Evolutionary conservation across 1,140 invertebrate genomes (phyloP).

Genomic region (Diorhabda carinulata): DNA sequence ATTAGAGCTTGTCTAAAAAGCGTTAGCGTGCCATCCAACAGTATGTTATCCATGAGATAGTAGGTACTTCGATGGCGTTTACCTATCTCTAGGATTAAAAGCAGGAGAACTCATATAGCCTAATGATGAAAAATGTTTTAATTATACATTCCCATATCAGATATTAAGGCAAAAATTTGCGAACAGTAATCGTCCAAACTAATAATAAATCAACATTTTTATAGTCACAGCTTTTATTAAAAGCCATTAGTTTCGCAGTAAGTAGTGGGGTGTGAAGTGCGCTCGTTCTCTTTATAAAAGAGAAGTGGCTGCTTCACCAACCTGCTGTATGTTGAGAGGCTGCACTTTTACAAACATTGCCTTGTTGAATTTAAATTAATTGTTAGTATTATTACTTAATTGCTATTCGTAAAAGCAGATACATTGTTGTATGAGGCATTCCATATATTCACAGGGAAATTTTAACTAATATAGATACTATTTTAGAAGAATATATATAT

Average conservation of each 20-base stretch:
- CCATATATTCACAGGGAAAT: no score
- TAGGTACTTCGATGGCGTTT: slow-evolving; percentile 12
- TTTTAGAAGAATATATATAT: no score
- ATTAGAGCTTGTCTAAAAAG: slow-evolving; percentile 4
- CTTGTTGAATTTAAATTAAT: background rate
- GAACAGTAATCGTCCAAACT: slow-evolving; percentile 42
- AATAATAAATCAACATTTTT: slow-evolving; percentile 49
- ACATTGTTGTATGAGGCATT: no score
- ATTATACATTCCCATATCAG: slow-evolving; percentile 43
- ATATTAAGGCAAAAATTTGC: slow-evolving; percentile 45
- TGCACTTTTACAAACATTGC: background rate
- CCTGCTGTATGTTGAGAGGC: background rate
- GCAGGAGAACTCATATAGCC: background rate
- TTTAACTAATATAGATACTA: no score
- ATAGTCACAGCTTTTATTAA: slow-evolving; percentile 47
- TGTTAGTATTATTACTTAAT: background rate
- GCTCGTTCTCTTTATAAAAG: slow-evolving; percentile 31
- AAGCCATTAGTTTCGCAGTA: slow-evolving; percentile 46
- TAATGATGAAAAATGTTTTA: slow-evolving; percentile 48
- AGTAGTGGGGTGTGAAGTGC: slow-evolving; percentile 31
- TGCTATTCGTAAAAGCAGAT: background rate
- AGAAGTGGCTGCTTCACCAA: background rate
- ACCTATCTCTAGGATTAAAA: slow-evolving; percentile 16
- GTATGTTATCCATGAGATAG: slow-evolving; percentile 18
- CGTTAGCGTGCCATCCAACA: slow-evolving; percentile 16